These are phyloP conservation scores for Tenthredo mesomela DNA, from an alignment of 2,888 invertebrate species.

Conservation along the genomic window DNA sequence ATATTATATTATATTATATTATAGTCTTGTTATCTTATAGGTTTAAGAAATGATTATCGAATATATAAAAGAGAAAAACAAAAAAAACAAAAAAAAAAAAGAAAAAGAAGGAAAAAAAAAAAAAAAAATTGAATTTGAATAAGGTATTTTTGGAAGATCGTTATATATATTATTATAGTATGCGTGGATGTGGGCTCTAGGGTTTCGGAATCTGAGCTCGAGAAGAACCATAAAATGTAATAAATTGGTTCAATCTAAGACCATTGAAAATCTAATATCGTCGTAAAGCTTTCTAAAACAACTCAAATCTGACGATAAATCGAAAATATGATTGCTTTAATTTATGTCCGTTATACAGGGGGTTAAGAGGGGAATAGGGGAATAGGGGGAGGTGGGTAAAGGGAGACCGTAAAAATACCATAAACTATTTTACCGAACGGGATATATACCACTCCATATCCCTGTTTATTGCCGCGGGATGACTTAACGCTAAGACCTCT, in stretches of 20 bases:
- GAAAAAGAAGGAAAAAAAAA: too few relatives aligned
- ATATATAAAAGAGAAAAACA: too few relatives aligned
- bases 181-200: neutral
- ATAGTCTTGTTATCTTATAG: too few relatives aligned
- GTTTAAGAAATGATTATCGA: too few relatives aligned
- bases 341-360: conserved; percentile 32
- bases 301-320: conserved; percentile 54
- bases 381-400: neutral
- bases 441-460: conserved; percentile 1
- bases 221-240: conserved; percentile 47
- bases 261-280: conserved; percentile 54
- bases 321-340: conserved; percentile 54
- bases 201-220: neutral
- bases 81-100: too few relatives aligned
- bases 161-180: conserved; percentile 12
- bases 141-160: neutral
- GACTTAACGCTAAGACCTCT: conserved; percentile 21
- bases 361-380: neutral
- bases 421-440: conserved; percentile 47
- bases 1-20: too few relatives aligned
- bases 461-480: conserved; percentile 34
- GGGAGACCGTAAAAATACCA: conserved; percentile 51
- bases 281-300: conserved; percentile 54
- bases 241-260: conserved; percentile 53
- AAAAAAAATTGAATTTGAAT: neutral